phyloP scores from a whole-genome alignment of 2,797 vertebrate genomes.

The Rhinoraja longicauda region DNA sequence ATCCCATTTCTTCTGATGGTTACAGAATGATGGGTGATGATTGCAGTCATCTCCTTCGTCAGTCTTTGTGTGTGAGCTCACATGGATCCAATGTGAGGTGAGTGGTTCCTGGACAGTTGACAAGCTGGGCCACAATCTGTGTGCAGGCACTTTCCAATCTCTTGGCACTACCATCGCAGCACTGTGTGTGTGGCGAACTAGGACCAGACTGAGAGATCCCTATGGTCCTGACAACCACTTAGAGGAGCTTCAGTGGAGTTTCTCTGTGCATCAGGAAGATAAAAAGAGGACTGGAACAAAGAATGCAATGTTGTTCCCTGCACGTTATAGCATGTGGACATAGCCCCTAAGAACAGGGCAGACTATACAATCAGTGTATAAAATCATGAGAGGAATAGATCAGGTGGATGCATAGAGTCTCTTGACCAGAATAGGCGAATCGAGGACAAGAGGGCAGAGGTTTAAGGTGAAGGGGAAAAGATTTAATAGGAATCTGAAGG shows the following conservation, averaged over 20 bases:
- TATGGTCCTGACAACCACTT: neutral
- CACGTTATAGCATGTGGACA: neutral
- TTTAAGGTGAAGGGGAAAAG: too few species aligned
- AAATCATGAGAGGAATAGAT: too few species aligned
- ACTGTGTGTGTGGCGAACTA: neutral
- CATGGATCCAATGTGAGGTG: neutral
- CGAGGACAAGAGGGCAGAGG: too few species aligned
- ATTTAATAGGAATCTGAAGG: too few species aligned
- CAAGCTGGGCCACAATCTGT: neutral
- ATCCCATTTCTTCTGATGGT: neutral
- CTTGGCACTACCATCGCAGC: neutral
- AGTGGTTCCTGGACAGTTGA: neutral
- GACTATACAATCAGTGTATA: too few species aligned
- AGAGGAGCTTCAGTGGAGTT: neutral
- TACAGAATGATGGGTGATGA: neutral
- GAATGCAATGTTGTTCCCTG: neutral
- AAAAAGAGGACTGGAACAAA: neutral
- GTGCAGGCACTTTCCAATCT: neutral
- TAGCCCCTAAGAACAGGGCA: neutral
- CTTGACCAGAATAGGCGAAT: too few species aligned
- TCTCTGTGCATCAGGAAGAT: neutral
- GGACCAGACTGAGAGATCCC: too few species aligned
- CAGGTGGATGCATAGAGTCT: too few species aligned
- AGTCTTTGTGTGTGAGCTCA: neutral
- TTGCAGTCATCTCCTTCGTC: too few species aligned